Percentiles rank a stretch among this genome's conserved stretches.
Evolutionary conservation across 1,140 invertebrate species (phyloP).

Genomic region (Penaeus vannamei): DNA sequence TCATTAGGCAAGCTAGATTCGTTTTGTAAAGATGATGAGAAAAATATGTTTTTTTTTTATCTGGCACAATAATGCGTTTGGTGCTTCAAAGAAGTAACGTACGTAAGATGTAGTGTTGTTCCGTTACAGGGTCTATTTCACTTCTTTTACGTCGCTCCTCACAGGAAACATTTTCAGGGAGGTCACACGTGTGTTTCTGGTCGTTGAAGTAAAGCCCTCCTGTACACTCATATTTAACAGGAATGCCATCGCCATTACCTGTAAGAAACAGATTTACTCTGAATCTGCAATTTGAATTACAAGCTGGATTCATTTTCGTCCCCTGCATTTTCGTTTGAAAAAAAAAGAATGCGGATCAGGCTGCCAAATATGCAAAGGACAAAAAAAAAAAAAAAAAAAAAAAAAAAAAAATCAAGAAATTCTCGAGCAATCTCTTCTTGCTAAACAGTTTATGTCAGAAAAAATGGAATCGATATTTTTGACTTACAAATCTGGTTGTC

Average conservation of each 20-base stretch:
- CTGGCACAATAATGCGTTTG: background rate
- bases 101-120: conserved; percentile 30
- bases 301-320: too few relatives aligned
- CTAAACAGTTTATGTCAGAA: too few relatives aligned
- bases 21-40: background rate
- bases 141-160: conserved; percentile 17
- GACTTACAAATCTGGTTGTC: too few relatives aligned
- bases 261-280: background rate
- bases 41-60: background rate
- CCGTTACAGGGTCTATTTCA: background rate
- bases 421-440: too few relatives aligned
- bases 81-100: background rate
- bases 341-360: background rate
- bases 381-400: too few relatives aligned
- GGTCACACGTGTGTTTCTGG: conserved; percentile 45
- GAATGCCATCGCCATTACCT: conserved; percentile 50
- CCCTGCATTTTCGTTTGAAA: background rate
- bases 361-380: too few relatives aligned
- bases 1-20: background rate
- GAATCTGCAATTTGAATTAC: too few relatives aligned
- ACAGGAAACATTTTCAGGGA: conserved; percentile 49
- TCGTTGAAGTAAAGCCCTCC: conserved; percentile 54
- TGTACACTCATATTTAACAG: conserved; percentile 44
- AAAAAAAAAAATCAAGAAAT: too few relatives aligned
- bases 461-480: too few relatives aligned